Conservation (phyloP, 2,888 invertebrate species). For the Stratiomys singularior region DNA sequence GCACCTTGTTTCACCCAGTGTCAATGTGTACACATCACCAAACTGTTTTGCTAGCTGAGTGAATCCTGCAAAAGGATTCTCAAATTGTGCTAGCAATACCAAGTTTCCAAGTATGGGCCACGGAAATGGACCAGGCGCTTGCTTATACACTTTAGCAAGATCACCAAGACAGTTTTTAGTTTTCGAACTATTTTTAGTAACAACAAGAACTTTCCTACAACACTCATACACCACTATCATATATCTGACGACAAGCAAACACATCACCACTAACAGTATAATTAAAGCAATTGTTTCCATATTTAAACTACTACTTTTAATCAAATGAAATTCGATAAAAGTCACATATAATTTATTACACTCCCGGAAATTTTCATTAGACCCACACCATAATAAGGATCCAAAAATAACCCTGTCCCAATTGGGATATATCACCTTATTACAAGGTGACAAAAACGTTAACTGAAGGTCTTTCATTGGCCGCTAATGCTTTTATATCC, state of each 20-base stretch:
- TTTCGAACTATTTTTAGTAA: slow-evolving; percentile 37
- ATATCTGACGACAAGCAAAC: slow-evolving; percentile 54
- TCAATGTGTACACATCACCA: slow-evolving; percentile 78
- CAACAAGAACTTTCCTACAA: slow-evolving; percentile 55
- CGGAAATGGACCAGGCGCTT: slow-evolving; percentile 75
- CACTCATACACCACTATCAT: slow-evolving; percentile 56
- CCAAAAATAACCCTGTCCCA: slow-evolving; percentile 21
- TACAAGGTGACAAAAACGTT: slow-evolving; percentile 45
- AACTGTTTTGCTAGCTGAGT: slow-evolving; percentile 74
- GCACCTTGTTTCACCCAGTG: slow-evolving; percentile 76
- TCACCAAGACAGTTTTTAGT: slow-evolving; percentile 14
- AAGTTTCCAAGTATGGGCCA: slow-evolving; percentile 78
- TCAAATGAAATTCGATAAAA: background rate
- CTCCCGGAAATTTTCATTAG: background rate
- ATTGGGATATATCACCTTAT: slow-evolving; percentile 31
- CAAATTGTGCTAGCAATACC: slow-evolving; percentile 72
- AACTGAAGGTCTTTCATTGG: slow-evolving; percentile 48
- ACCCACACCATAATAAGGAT: background rate
- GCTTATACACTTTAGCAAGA: slow-evolving; percentile 53
- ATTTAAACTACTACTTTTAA: background rate
- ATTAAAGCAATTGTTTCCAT: slow-evolving; percentile 53
- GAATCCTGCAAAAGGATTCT: slow-evolving; percentile 78
- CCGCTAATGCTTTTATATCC: slow-evolving; percentile 48
- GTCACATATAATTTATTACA: slow-evolving; percentile 1
- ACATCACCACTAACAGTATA: slow-evolving; percentile 51